A percentile compares a stretch with the other conserved stretches of the same genome.
Conservation (phyloP, 2,888 invertebrate genomes). For the Cephus pygmeus region DNA sequence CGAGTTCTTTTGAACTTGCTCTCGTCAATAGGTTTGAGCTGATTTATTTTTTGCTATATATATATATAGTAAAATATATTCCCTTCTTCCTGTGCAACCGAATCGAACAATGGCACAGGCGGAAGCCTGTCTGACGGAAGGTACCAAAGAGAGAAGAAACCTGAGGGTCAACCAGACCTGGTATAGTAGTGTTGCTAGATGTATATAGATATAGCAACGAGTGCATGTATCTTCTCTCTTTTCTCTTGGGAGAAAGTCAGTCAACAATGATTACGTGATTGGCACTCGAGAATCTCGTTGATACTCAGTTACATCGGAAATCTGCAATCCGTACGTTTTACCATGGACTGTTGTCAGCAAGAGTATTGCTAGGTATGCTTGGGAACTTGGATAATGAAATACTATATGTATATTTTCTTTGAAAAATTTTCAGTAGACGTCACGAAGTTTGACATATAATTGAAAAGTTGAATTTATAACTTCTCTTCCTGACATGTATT, state of each 20-base stretch:
- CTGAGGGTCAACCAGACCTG: background rate
- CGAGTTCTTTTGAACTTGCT: background rate
- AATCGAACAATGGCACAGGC: background rate
- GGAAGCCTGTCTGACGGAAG: background rate
- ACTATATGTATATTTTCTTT: background rate
- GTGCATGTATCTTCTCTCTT: slow-evolving; percentile 3
- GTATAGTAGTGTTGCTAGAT: background rate
- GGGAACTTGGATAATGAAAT: background rate
- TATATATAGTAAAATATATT: background rate
- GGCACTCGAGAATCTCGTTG: background rate
- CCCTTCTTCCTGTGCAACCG: background rate
- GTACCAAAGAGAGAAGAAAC: background rate
- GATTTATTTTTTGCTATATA: background rate
- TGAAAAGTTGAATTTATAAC: background rate
- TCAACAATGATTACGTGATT: slow-evolving; percentile 23
- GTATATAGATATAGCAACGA: background rate
- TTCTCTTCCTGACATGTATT: background rate
- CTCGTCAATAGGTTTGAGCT: background rate
- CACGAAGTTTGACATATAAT: background rate
- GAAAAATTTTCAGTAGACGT: background rate
- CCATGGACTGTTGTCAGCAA: background rate
- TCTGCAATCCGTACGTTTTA: background rate
- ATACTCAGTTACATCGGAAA: background rate
- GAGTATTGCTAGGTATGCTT: background rate
- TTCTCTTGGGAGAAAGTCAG: slow-evolving; percentile 18